phyloP scores from a whole-genome alignment of 2,888 invertebrate species.

The Lepidocyrtinus sp. region DNA sequence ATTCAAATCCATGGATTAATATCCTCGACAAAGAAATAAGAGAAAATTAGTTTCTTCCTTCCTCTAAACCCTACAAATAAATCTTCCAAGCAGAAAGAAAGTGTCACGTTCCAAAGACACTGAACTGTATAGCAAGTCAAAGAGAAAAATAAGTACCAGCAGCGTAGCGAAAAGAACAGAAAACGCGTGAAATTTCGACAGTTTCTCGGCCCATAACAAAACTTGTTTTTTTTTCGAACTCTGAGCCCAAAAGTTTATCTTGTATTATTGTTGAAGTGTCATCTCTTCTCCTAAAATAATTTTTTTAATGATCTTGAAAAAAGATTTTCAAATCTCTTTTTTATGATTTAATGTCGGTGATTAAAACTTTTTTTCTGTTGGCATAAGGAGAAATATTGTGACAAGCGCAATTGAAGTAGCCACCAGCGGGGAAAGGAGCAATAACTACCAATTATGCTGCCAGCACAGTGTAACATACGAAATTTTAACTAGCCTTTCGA shows the following conservation, averaged over 20 bases:
- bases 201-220: not conserved
- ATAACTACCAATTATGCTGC: too few relatives aligned
- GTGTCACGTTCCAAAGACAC: not conserved
- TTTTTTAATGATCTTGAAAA: not conserved
- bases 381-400: not conserved
- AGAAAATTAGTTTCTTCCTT: slow-evolving; percentile 5
- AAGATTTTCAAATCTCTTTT: not conserved
- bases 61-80: not conserved
- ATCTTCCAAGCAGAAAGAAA: slow-evolving; percentile 11
- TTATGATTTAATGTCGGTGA: not conserved
- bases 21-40: not conserved
- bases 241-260: not conserved
- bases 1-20: slow-evolving; percentile 1
- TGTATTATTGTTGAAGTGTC: not conserved
- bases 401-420: not conserved
- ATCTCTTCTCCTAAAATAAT: not conserved
- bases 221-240: not conserved
- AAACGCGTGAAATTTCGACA: slow-evolving; percentile 1
- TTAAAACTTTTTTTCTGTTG: not conserved
- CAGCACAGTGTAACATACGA: too few relatives aligned
- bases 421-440: not conserved
- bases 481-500: not conserved
- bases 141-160: too few relatives aligned
- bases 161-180: not conserved
- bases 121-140: not conserved